Conservation (phyloP, 2,888 invertebrate genomes). For the Tuberolachnus salignus region DNA sequence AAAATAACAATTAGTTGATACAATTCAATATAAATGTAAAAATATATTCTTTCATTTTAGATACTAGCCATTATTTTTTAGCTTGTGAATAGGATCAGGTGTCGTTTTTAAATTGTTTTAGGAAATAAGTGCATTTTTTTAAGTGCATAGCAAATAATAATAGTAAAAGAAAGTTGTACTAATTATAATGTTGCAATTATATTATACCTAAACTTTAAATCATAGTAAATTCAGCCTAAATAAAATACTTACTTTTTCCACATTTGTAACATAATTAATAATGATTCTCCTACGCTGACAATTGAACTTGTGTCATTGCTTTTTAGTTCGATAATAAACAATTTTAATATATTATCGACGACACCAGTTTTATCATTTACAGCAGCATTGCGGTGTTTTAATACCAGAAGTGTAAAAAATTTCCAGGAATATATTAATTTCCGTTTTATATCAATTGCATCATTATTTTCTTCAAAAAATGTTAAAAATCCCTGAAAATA, state of each 20-base stretch:
- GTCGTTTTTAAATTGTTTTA: no score
- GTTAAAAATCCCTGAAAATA: slow-evolving; percentile 45
- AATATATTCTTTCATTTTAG: no score
- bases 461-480: slow-evolving; percentile 39
- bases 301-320: slow-evolving; percentile 42
- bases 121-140: no score
- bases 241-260: slow-evolving; percentile 40
- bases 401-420: slow-evolving; percentile 42
- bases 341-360: slow-evolving; percentile 38
- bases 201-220: no score
- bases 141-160: no score
- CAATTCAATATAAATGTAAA: no score
- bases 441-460: slow-evolving; percentile 34
- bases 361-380: slow-evolving; percentile 36
- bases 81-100: no score
- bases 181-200: no score
- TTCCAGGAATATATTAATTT: slow-evolving; percentile 49
- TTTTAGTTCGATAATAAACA: slow-evolving; percentile 50
- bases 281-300: slow-evolving; percentile 44
- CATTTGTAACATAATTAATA: slow-evolving; percentile 50
- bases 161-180: no score
- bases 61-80: no score
- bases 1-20: no score
- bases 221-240: neutral
- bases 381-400: slow-evolving; percentile 37